A percentile compares a stretch with the other conserved stretches of the same genome.
phyloP scores from a whole-genome alignment of 1,140 invertebrate genomes.

The Drosophila parabipectinata region DNA sequence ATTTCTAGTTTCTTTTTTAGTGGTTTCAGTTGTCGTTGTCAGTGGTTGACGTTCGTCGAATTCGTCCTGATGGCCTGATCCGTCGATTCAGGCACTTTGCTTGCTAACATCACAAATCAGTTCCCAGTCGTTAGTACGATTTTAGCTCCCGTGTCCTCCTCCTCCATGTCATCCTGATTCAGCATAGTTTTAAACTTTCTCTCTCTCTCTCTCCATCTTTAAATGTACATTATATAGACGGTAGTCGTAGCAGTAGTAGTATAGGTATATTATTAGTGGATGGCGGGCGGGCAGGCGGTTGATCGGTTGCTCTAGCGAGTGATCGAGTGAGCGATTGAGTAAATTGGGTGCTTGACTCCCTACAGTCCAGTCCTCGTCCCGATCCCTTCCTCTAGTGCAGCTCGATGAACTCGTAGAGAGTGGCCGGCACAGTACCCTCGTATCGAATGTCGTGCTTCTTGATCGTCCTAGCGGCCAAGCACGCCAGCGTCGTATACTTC shows the following conservation, averaged over 20 bases:
- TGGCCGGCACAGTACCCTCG: conserved; percentile 58
- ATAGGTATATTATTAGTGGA: conserved; percentile 49
- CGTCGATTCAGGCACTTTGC: conserved; percentile 61
- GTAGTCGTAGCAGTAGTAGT: conserved; percentile 57
- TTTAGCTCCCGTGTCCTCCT: conserved; percentile 27
- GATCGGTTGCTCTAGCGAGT: conserved; percentile 15
- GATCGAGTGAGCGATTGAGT: conserved; percentile 35
- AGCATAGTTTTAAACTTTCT: conserved; percentile 40
- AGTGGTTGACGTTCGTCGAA: conserved; percentile 33
- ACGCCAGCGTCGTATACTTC: conserved; percentile 91
- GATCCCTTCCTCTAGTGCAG: conserved; percentile 63
- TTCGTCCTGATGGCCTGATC: conserved; percentile 20
- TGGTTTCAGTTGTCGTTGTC: conserved; percentile 55
- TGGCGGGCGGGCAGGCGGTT: conserved; percentile 59
- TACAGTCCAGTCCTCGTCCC: conserved; percentile 26
- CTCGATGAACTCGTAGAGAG: conserved; percentile 81
- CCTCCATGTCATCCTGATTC: conserved; percentile 9
- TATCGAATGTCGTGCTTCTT: conserved; percentile 76
- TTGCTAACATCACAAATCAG: conserved; percentile 80
- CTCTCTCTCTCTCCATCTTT: conserved; percentile 51
- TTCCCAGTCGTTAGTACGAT: conserved; percentile 71
- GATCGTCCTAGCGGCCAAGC: conserved; percentile 91
- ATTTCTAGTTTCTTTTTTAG: conserved; percentile 20
- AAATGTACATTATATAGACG: conserved; percentile 50
- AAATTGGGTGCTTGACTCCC: conserved; percentile 52